Evolutionary conservation across 2,888 invertebrate genomes (phyloP), one percentile per base, ranked within the genome.

Genomic region (Eupithecia inturbata): DNA sequence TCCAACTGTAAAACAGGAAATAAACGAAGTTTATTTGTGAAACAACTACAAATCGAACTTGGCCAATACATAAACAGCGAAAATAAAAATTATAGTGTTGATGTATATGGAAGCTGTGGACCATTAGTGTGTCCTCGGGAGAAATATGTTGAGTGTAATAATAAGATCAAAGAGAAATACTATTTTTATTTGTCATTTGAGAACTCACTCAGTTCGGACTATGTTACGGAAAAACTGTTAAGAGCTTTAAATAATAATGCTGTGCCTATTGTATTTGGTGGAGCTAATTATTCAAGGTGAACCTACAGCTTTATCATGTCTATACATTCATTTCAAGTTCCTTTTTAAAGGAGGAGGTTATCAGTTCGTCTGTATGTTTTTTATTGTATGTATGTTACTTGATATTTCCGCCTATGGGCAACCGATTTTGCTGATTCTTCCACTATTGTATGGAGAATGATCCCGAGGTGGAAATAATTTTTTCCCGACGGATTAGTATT

Each of bases 201-300:
- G 80, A 92, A 91, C 77, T 83, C 90, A 4, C 84, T 90, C 31
- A 85, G 85, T 77, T 87, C 90, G 73, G 91, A 91, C 77, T 91
- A 91, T 68, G 84, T 82, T 1, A 91, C 91, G 16, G 91, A 90
- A 74, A 91, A 91, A 74, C 70, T 90, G 49, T 67, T 91, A 69
- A 82, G 77, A 77, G 87, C 91, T 9, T 80, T 89, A 75, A 84
- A 88, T 70, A 82, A 92, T 87, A 93, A 95, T 82, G 93, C 96
- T 16, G 89, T 96, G n/a, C 96, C 96, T 0, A 95, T 96, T 66
- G 96, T 96, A 22, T 96, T 95, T 89, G 96, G 96, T 22, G 96
- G 95, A 53, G 95, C 95, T 67, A 85, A 90, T 74, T 89, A 90
- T 78, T 79, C 86, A 31, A 84, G 88, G 89, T 89, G 12, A 41